Evolutionary conservation across 92 coral and sea anemone species (phyloP).

Genomic region (Zoanthus solanderi): DNA sequence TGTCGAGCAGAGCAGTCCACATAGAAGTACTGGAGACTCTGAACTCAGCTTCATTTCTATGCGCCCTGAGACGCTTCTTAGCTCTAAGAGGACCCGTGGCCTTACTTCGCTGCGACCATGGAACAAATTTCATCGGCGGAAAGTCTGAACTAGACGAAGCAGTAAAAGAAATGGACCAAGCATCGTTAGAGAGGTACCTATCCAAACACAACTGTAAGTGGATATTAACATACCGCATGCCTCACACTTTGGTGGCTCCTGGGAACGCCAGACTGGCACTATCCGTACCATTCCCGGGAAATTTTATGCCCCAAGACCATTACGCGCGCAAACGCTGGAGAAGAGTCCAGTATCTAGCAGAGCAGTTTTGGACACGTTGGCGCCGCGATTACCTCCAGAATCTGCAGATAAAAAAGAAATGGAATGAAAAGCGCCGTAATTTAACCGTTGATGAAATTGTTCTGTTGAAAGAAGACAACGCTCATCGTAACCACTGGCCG

Average conservation of each 20-base stretch:
- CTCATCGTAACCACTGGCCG: not conserved
- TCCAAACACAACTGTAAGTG: not conserved
- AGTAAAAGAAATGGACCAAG: not conserved
- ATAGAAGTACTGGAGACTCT: not conserved
- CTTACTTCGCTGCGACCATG: not conserved
- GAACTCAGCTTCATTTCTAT: not conserved
- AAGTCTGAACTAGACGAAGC: not conserved
- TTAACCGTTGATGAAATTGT: no score
- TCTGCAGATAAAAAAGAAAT: no score
- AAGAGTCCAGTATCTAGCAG: no score
- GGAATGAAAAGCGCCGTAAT: no score
- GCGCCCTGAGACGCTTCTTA: not conserved
- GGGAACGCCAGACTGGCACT: not conserved
- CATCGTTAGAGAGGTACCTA: not conserved
- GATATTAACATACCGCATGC: not conserved
- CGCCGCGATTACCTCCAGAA: no score
- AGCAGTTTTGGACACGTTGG: no score
- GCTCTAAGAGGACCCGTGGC: not conserved
- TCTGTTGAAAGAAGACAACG: no score
- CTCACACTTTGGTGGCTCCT: not conserved
- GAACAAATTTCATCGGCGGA: not conserved
- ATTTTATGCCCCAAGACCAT: no score
- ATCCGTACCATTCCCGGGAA: no score
- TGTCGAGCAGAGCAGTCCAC: not conserved
- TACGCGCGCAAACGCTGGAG: no score